Conservation (phyloP, 2,113 vertebrate genomes). For the Thunnus thynnus region DNA sequence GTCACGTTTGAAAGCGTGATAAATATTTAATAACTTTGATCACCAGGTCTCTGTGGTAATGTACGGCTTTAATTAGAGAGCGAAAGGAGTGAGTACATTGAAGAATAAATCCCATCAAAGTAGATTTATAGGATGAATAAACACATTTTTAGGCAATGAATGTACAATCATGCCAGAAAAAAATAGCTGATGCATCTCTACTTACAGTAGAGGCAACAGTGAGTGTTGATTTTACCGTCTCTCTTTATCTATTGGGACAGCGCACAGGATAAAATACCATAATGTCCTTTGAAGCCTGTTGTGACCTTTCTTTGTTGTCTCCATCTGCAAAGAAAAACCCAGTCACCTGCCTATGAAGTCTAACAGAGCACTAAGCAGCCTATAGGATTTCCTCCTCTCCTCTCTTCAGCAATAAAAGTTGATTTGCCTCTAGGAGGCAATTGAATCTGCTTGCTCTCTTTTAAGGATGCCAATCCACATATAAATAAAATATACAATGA, state of each 20-base stretch:
- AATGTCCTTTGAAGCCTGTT: slow-evolving; percentile 59
- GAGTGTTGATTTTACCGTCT: slow-evolving; percentile 3
- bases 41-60: slow-evolving; percentile 31
- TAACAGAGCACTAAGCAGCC: not conserved
- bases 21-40: slow-evolving; percentile 77
- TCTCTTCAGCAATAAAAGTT: slow-evolving; percentile 46
- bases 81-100: slow-evolving; percentile 2
- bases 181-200: not conserved
- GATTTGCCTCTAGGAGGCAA: slow-evolving; percentile 39
- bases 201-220: not conserved
- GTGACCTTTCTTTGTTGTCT: slow-evolving; percentile 75
- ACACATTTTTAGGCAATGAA: not conserved
- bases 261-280: slow-evolving; percentile 58
- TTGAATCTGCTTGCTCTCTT: slow-evolving; percentile 39
- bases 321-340: slow-evolving; percentile 52
- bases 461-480: slow-evolving; percentile 40
- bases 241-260: slow-evolving; percentile 20
- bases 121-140: slow-evolving; percentile 26
- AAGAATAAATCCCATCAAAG: not conserved
- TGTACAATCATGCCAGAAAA: not conserved
- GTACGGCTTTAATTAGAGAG: slow-evolving; percentile 59
- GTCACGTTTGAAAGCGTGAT: slow-evolving; percentile 68
- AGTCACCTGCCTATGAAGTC: slow-evolving; percentile 38
- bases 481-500: slow-evolving; percentile 77
- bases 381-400: slow-evolving; percentile 41